phyloP scores from a whole-genome alignment of 1,140 invertebrate genomes.

The Zaprionus davidi region DNA sequence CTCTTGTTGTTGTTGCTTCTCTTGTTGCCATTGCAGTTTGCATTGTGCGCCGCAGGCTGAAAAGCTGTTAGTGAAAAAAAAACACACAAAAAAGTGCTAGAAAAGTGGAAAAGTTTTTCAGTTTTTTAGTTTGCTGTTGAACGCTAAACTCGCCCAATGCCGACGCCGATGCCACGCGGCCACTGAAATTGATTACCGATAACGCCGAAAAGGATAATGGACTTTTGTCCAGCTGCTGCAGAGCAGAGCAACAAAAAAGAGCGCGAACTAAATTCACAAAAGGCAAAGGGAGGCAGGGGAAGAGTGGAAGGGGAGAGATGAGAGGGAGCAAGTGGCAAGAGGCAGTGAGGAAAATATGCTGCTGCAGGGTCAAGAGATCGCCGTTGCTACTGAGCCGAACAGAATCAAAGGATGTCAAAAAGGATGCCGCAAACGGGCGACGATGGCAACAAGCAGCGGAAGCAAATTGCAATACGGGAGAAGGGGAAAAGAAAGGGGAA shows the following conservation, averaged over 20 bases:
- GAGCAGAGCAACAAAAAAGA: slow-evolving; percentile 44
- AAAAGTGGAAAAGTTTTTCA: slow-evolving; percentile 39
- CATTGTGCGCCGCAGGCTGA: slow-evolving; percentile 55
- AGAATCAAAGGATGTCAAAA: neutral
- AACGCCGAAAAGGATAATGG: slow-evolving; percentile 79
- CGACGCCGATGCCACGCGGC: slow-evolving; percentile 20
- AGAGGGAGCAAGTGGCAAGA: neutral
- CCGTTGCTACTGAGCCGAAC: neutral
- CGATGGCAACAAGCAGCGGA: neutral
- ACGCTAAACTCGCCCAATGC: slow-evolving; percentile 25
- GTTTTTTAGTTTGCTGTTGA: slow-evolving; percentile 10
- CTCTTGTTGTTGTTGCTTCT: slow-evolving; percentile 26
- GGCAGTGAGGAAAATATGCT: neutral
- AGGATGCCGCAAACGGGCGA: neutral
- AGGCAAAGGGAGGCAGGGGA: no score
- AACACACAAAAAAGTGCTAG: slow-evolving; percentile 30
- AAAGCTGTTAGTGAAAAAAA: slow-evolving; percentile 28
- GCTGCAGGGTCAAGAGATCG: neutral
- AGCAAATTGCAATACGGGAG: neutral
- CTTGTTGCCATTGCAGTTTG: slow-evolving; percentile 33
- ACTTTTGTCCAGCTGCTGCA: slow-evolving; percentile 69
- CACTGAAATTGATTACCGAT: slow-evolving; percentile 82
- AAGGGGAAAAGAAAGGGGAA: neutral
- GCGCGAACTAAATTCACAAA: no score
- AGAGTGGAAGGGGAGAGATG: neutral